Conservation (phyloP, 2,888 invertebrate species). For the Agriopis marginaria region DNA sequence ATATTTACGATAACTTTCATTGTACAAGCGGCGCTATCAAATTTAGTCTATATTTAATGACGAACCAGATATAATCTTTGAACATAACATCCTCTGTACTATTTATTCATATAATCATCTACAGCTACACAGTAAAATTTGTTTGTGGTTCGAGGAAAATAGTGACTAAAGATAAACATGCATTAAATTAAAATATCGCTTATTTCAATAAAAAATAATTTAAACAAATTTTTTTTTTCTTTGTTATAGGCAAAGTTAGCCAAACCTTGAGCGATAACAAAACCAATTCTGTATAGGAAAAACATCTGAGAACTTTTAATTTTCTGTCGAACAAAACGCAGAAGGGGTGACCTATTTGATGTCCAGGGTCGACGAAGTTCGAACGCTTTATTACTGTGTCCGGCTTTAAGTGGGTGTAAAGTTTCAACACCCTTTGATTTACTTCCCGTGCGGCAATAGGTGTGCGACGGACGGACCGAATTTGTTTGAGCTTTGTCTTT, state of each 20-base stretch:
- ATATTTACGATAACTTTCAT: too few relatives aligned
- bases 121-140: too few relatives aligned
- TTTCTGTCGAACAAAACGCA: conserved; percentile 76
- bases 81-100: too few relatives aligned
- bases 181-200: not conserved
- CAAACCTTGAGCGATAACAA: not conserved
- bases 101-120: too few relatives aligned
- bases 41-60: too few relatives aligned
- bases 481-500: conserved; percentile 74
- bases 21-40: too few relatives aligned
- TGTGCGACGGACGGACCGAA: conserved; percentile 70
- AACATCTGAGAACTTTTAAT: conserved; percentile 78
- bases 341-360: conserved; percentile 82
- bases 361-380: conserved; percentile 83
- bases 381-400: conserved; percentile 86
- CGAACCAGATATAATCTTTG: too few relatives aligned
- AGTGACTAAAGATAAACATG: not conserved
- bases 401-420: conserved; percentile 87
- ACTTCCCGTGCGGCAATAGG: conserved; percentile 76
- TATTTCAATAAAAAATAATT: too few relatives aligned
- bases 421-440: conserved; percentile 87
- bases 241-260: not conserved
- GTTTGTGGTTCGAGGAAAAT: not conserved
- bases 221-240: not conserved
- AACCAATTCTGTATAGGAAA: conserved; percentile 19